Percentiles rank a stretch among this genome's conserved stretches.
Evolutionary conservation across 1,140 invertebrate genomes (phyloP).

Genomic region (Samia ricini): DNA sequence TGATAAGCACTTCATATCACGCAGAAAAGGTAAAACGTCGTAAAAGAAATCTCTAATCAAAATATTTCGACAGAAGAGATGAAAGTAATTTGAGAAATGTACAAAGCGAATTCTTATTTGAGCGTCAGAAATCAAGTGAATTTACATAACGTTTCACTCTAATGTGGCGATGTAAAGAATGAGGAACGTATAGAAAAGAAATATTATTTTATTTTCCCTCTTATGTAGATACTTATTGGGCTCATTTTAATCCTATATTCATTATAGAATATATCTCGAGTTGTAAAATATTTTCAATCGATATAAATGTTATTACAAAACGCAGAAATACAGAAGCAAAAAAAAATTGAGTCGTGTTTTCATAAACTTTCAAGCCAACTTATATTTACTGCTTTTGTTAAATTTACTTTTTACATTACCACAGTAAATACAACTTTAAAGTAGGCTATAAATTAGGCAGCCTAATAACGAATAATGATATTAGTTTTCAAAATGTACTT

Average conservation of each 20-base stretch:
- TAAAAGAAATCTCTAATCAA: neutral
- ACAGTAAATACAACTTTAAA: no score
- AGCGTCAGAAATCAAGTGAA: slow-evolving; percentile 40
- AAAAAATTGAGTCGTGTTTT: no score
- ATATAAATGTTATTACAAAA: neutral
- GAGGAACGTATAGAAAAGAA: slow-evolving; percentile 24
- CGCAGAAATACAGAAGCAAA: neutral
- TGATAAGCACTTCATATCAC: neutral
- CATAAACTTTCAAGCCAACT: no score
- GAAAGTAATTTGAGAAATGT: slow-evolving; percentile 8
- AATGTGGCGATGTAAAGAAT: slow-evolving; percentile 20
- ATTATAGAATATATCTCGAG: neutral
- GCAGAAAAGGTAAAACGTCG: neutral
- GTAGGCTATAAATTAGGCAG: neutral
- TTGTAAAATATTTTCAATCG: neutral
- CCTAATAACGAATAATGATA: neutral
- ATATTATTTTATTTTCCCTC: slow-evolving; percentile 32
- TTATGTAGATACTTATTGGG: slow-evolving; percentile 30
- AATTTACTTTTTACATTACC: no score
- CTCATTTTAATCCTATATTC: slow-evolving; percentile 28
- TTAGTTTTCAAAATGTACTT: slow-evolving; percentile 15
- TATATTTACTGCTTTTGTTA: no score
- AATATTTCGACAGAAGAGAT: neutral
- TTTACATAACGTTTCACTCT: slow-evolving; percentile 37
- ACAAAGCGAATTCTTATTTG: slow-evolving; percentile 17